Evolutionary conservation across 1,140 invertebrate genomes (phyloP).

Genomic region (Drosophila malerkotliana): DNA sequence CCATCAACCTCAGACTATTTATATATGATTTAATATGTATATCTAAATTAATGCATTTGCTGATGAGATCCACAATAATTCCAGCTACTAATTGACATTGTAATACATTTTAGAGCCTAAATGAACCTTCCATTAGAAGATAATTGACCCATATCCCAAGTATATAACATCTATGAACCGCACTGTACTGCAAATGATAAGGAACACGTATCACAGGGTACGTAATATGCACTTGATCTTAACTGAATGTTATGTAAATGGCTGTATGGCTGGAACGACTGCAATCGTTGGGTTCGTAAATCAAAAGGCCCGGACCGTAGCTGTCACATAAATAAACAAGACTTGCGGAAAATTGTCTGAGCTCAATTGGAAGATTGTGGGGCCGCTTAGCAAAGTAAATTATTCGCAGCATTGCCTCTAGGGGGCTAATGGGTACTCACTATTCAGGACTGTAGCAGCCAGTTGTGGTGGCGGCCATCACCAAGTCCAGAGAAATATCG

Average conservation of each 20-base stretch:
- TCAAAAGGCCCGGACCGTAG: conserved; percentile 24
- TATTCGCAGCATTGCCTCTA: conserved; percentile 8
- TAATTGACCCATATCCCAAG: neutral
- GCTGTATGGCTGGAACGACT: conserved; percentile 1
- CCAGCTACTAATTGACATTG: too few species aligned
- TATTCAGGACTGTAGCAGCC: conserved; percentile 83
- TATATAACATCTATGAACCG: neutral
- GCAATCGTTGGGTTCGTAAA: conserved; percentile 33
- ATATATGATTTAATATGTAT: neutral
- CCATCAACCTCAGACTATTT: conserved; percentile 2
- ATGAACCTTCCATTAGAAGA: neutral
- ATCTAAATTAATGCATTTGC: neutral
- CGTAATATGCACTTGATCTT: conserved; percentile 44
- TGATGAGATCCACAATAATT: neutral
- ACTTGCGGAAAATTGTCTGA: conserved; percentile 28
- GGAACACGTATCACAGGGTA: conserved; percentile 11
- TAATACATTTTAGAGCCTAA: neutral
- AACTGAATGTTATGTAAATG: conserved; percentile 46
- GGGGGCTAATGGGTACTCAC: conserved; percentile 56
- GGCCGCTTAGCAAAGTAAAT: conserved; percentile 26
- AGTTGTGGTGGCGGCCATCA: conserved; percentile 55
- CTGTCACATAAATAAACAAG: conserved; percentile 52
- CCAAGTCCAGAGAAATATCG: conserved; percentile 87
- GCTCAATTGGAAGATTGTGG: conserved; percentile 40
- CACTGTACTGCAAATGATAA: conserved; percentile 22